Percentiles rank a stretch among this genome's conserved stretches.
phyloP scores from a whole-genome alignment of 2,888 invertebrate genomes.

The Cephus spinipes region DNA sequence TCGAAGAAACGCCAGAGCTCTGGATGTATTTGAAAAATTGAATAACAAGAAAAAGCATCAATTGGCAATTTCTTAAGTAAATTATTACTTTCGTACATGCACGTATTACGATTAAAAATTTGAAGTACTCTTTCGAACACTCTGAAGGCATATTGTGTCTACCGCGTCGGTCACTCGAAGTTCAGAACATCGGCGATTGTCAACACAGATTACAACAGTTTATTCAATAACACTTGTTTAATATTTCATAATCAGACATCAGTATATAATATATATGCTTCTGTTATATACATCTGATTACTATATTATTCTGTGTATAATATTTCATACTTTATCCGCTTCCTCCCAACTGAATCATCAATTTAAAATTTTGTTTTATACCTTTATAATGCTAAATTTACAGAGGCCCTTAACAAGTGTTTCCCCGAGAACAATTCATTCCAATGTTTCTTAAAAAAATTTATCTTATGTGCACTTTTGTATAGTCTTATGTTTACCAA shows the following conservation, averaged over 20 bases:
- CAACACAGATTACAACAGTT: constrained; percentile 59
- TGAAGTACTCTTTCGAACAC: constrained; percentile 29
- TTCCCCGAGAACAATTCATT: constrained; percentile 42
- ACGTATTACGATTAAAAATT: constrained; percentile 21
- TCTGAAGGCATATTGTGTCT: constrained; percentile 43
- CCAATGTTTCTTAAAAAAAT: constrained; percentile 14
- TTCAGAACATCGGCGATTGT: constrained; percentile 59
- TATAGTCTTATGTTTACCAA: constrained; percentile 12
- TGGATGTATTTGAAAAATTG: not conserved
- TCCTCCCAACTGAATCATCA: constrained; percentile 39
- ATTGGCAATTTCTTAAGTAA: not conserved
- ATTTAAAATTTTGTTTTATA: constrained; percentile 33
- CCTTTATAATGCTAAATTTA: constrained; percentile 42
- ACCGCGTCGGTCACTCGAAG: constrained; percentile 40
- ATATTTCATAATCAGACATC: constrained; percentile 59
- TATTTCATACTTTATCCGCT: constrained; percentile 45
- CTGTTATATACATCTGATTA: constrained; percentile 48
- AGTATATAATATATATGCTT: constrained; percentile 61
- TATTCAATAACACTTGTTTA: constrained; percentile 55
- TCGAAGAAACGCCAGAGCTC: not conserved
- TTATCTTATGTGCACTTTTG: constrained; percentile 13
- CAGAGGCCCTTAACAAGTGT: constrained; percentile 52
- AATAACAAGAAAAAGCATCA: not conserved
- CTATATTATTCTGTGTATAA: constrained; percentile 29
- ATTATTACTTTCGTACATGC: not conserved